phyloP scores from a whole-genome alignment of 2,888 invertebrate genomes.

The Colletes collaris region DNA sequence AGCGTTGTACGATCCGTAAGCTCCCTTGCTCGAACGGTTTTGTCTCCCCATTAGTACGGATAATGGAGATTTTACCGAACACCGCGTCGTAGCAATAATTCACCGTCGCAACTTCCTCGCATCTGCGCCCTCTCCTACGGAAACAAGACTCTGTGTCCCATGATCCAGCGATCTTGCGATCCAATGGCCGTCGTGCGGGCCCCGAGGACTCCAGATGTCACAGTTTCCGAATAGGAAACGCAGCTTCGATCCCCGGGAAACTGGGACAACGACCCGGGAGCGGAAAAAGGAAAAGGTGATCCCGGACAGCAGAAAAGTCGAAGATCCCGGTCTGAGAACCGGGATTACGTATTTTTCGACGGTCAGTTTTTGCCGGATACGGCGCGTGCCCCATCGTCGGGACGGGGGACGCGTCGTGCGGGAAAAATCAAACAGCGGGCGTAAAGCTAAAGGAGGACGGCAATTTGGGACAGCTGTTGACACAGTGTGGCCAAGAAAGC shows the following conservation, averaged over 20 bases:
- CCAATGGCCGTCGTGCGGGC: slow-evolving; percentile 27
- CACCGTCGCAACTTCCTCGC: slow-evolving; percentile 67
- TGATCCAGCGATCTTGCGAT: slow-evolving; percentile 52
- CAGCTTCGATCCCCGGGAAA: slow-evolving; percentile 5
- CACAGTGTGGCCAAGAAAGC: slow-evolving; percentile 39
- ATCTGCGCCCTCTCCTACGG: slow-evolving; percentile 68
- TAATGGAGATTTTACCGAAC: slow-evolving; percentile 52
- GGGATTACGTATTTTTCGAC: slow-evolving; percentile 43
- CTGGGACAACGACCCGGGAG: slow-evolving; percentile 14
- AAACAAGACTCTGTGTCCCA: slow-evolving; percentile 35
- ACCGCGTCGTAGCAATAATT: slow-evolving; percentile 62
- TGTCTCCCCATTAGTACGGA: slow-evolving; percentile 50
- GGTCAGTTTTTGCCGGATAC: slow-evolving; percentile 53
- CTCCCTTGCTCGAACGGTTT: too few species aligned
- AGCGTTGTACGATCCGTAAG: too few species aligned
- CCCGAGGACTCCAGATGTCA: slow-evolving; percentile 59
- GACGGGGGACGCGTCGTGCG: slow-evolving; percentile 15
- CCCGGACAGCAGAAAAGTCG: slow-evolving; percentile 20
- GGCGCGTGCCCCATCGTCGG: slow-evolving; percentile 43
- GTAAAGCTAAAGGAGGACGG: slow-evolving; percentile 34
- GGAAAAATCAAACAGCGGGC: slow-evolving; percentile 52
- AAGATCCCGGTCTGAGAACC: slow-evolving; percentile 16
- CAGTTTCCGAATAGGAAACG: slow-evolving; percentile 40
- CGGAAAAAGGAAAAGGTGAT: slow-evolving; percentile 19
- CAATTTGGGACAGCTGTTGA: slow-evolving; percentile 65